phyloP scores from a whole-genome alignment of 2,797 vertebrate species.

The Characodon lateralis region DNA sequence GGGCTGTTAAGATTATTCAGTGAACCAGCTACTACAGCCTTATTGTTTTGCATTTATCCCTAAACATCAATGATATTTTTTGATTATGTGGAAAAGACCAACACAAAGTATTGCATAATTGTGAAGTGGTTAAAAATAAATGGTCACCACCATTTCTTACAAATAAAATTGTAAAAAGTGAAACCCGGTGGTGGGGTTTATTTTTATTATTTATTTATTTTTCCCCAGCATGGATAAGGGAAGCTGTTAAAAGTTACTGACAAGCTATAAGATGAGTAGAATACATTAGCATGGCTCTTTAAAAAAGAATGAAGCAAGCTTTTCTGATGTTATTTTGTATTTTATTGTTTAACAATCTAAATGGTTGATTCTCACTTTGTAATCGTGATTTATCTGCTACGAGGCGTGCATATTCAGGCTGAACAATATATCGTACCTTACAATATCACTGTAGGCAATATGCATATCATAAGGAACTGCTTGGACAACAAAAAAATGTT shows the following conservation, averaged over 20 bases:
- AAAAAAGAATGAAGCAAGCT: neutral
- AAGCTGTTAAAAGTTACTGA: neutral
- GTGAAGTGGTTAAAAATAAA: neutral
- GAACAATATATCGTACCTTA: neutral
- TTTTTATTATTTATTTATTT: too few relatives aligned
- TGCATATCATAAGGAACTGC: neutral
- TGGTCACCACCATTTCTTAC: neutral
- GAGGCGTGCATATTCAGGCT: neutral
- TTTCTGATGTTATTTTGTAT: neutral
- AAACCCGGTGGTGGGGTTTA: neutral
- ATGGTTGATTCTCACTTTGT: neutral
- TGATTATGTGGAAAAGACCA: neutral
- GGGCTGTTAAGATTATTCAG: slow-evolving; percentile 33
- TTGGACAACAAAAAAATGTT: neutral
- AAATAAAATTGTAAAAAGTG: neutral
- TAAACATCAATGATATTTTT: neutral
- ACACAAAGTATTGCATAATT: neutral
- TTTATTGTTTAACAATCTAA: neutral
- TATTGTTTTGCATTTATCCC: neutral
- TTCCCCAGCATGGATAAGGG: neutral
- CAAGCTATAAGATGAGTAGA: neutral
- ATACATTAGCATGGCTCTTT: neutral
- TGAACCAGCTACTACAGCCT: slow-evolving; percentile 37
- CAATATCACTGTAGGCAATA: neutral
- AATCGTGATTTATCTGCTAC: neutral